phyloP scores from a whole-genome alignment of 2,888 invertebrate species.

The Ophion obscuratus region DNA sequence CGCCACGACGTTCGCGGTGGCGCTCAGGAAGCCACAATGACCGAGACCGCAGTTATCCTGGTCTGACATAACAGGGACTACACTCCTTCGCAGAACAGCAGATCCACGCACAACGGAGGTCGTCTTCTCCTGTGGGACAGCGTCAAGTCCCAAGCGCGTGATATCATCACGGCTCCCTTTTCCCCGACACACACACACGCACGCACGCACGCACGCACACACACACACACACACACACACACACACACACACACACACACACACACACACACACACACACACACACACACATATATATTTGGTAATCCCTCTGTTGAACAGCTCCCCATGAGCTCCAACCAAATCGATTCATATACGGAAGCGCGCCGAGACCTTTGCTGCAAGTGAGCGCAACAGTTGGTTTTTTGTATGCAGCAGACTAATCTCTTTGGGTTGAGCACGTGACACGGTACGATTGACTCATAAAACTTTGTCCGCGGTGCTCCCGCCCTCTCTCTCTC shows the following conservation, averaged over 20 bases:
- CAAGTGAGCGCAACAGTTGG: constrained; percentile 77
- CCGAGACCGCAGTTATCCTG: constrained; percentile 58
- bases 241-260: constrained; percentile 9
- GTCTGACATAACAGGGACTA: constrained; percentile 52
- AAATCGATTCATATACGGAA: constrained; percentile 37
- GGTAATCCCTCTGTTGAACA: neutral
- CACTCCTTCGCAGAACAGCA: constrained; percentile 13
- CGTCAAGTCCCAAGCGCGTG: constrained; percentile 34
- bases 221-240: constrained; percentile 3
- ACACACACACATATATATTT: neutral
- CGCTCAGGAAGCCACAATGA: constrained; percentile 51
- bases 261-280: constrained; percentile 13
- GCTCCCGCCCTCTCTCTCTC: neutral
- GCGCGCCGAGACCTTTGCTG: constrained; percentile 30
- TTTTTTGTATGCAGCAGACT: constrained; percentile 77
- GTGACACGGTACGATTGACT: constrained; percentile 72
- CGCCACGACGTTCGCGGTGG: constrained; percentile 16
- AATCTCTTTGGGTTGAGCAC: constrained; percentile 74
- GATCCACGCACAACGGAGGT: constrained; percentile 1
- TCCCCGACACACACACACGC: constrained; percentile 15
- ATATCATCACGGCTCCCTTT: constrained; percentile 28
- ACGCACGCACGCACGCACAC: constrained; percentile 1
- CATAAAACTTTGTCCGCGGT: constrained; percentile 42
- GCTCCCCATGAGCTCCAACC: constrained; percentile 26
- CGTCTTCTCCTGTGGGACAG: constrained; percentile 25